These are phyloP conservation scores for Terebella lapidaria DNA, from an alignment of 2,888 invertebrate species.

Conservation along the genomic window DNA sequence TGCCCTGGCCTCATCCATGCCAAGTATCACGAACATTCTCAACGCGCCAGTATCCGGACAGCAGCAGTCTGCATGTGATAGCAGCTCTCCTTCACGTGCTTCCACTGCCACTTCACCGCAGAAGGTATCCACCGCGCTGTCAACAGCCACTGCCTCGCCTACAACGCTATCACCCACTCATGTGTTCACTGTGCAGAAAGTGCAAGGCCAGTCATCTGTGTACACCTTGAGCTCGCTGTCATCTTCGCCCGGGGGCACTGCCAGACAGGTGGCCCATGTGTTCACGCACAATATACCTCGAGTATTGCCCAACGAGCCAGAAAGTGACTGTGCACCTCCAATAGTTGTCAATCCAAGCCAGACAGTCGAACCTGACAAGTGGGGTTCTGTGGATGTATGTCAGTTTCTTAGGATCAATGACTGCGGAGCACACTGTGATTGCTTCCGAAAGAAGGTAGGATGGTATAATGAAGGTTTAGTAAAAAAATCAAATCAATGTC, in stretches of 20 bases:
- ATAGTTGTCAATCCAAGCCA: not conserved
- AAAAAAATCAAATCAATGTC: too few species aligned
- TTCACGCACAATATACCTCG: constrained; percentile 10
- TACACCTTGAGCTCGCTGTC: not conserved
- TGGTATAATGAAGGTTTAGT: not conserved
- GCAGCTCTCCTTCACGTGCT: too few species aligned
- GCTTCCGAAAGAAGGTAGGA: constrained; percentile 58
- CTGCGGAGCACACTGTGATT: constrained; percentile 62
- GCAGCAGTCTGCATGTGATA: too few species aligned
- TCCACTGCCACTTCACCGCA: too few species aligned
- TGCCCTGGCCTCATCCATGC: constrained; percentile 5
- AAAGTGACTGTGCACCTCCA: constrained; percentile 8
- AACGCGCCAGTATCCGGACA: not conserved
- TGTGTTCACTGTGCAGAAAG: too few species aligned
- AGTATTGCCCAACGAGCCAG: constrained; percentile 16
- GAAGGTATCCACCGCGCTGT: too few species aligned
- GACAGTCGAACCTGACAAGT: constrained; percentile 62
- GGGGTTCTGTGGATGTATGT: constrained; percentile 82
- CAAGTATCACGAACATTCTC: constrained; percentile 9
- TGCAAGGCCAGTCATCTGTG: not conserved
- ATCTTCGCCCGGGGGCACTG: not conserved
- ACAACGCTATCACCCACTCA: not conserved
- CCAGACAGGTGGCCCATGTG: not conserved
- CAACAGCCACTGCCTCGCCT: not conserved
- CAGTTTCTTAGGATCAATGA: constrained; percentile 87